Base-by-base conservation (phyloP, 2,113 vertebrate genomes). In the Spea multiplicata region DNA sequence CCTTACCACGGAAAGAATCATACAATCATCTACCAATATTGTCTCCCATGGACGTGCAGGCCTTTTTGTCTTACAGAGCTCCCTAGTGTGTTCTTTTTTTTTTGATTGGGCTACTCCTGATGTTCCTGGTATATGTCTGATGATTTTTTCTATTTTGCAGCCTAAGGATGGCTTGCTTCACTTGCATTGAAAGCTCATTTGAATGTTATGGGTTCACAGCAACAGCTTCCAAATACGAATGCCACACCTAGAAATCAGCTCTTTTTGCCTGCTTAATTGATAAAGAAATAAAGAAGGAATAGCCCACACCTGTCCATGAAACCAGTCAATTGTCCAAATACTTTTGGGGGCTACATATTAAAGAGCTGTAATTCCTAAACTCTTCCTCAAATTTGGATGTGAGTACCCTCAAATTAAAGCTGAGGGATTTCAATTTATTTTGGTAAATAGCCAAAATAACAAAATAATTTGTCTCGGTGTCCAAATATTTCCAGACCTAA, bases 181-280 rank as follows among this genome's bases (percentile, higher is more conserved):
- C 67, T 70, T 9, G n/a, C 12, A 67, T 4, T 45, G 44, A 44
- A 30, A 67, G 30, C 17, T 44, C 65, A 3, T 67, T 67, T 6
- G 10, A 45, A 67, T 67, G 3, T 67, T 45, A 6, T 45, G 44
- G 12, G 44, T 49, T 48, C 46, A 49, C 67, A 70, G n/a, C 47
- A 49, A 48, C 46, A 70, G 67, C 49, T 49, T 70, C 46, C 67
- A 70, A 70, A 70, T 70, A 14, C 46, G n/a, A 70, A 49, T 49
- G 17, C 14, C 67, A 70, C 45, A 16, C 67, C 30, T 65, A 17
- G 62, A 65, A 65, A n/a, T 65, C 62, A 30, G 62, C n/a, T 6
- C 62, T 17, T 65, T 65, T 65, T 17, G 6, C 8, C 62, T 65
- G 4, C 65, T 12, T 13, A 30, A 7, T 59, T 59, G 12, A 13